Evolutionary conservation across 1,140 invertebrate genomes (phyloP), one percentile per base, ranked within the genome.

Genomic region (Pinna nobilis): DNA sequence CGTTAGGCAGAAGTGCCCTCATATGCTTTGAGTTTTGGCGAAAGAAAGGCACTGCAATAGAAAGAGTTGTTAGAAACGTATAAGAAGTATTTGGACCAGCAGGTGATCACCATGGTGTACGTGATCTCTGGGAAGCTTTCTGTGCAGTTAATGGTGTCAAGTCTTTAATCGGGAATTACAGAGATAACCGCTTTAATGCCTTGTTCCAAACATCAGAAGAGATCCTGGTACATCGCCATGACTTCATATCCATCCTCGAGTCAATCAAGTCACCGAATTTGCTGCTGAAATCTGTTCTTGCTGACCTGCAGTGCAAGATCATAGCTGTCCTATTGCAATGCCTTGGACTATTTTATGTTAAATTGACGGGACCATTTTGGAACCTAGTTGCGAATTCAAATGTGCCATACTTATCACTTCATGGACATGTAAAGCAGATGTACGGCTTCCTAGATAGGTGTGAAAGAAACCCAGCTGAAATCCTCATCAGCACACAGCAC

Each of bases 301-400:
- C 35, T 15, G 63, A 76, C 55, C 33, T 61, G 9, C 39, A 61
- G 44, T 41, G 33, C 18, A 7, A 25, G 4, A 28, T 65, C 20
- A 32, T 76, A 1, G 7, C 18, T 18, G 47, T 57, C 0, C 13
- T 76, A 6, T 28, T 76, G 20, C 53, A 66, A 55, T 60, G 61
- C 37, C 39, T 76, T 30, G 63, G 68, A 30, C 32, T 70, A 11
- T 51, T 66, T 35, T 76, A 66, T 35, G 5, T 76, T 0, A 67
- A 76, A 37, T 9, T 51, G 11, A 68, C 69, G n/a, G 69, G 74
- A 15, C 63, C 63, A 23, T 76, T 70, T 32, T 70, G 68, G 74
- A 76, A 70, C 23, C 20, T 76, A 5, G 23, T 72, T 13, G 57
- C 74, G 1, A 60, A 11, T 50, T 51, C 67, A 1, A 37, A 71